These are phyloP conservation scores for Aptenodytes patagonicus DNA, from an alignment of 2,113 vertebrate genomes.

Conservation along the genomic window DNA sequence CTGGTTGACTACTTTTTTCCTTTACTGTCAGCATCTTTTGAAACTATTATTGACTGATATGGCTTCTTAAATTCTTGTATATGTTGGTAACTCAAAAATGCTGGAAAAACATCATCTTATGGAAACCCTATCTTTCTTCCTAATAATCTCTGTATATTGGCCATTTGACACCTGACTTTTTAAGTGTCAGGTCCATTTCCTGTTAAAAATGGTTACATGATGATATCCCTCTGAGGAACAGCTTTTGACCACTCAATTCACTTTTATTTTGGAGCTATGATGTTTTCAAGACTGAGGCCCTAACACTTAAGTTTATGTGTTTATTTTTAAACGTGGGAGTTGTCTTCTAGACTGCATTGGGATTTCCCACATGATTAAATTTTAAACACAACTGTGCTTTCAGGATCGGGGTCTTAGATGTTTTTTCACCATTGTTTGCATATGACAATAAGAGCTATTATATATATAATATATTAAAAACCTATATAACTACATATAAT, in stretches of 20 bases:
- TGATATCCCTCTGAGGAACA: not conserved
- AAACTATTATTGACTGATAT: not conserved
- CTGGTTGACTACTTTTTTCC: not conserved
- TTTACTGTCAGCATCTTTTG: not conserved
- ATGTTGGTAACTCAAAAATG: not conserved
- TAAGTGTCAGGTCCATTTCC: not conserved
- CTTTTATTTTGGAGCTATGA: not conserved
- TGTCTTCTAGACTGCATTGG: not conserved
- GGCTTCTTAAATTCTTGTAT: not conserved
- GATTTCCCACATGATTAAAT: not conserved
- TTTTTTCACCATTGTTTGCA: not conserved
- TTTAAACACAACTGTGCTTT: not conserved
- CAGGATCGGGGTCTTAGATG: not conserved
- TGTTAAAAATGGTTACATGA: not conserved
- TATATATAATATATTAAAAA: not conserved
- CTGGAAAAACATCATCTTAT: not conserved
- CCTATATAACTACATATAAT: not conserved
- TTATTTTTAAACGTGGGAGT: not conserved
- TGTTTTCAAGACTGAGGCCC: not conserved
- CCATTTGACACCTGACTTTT: not conserved
- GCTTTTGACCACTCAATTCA: not conserved
- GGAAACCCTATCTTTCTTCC: not conserved
- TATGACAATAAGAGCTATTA: not conserved
- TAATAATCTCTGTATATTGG: not conserved
- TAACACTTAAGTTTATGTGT: not conserved